Conservation (phyloP, 2,797 vertebrate species). For the Columba guinea region DNA sequence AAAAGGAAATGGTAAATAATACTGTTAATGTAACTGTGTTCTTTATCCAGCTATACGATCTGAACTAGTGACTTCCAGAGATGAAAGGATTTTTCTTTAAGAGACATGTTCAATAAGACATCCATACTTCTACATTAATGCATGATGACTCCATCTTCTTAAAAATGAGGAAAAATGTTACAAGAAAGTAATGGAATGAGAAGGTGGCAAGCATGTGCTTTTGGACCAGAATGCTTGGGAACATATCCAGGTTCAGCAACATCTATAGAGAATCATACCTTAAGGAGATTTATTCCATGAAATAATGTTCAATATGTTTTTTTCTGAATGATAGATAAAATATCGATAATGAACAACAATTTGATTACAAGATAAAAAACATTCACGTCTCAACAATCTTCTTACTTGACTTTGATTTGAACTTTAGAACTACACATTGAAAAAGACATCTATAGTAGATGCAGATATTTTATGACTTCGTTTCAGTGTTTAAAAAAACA, state of each 20-base stretch:
- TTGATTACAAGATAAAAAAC: neutral
- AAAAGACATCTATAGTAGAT: neutral
- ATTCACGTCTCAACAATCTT: neutral
- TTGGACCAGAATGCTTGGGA: neutral
- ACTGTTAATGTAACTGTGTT: neutral
- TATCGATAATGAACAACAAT: neutral
- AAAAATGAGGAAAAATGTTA: neutral
- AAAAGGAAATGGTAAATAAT: neutral
- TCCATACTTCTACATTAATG: neutral
- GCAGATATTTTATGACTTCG: neutral
- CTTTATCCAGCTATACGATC: neutral
- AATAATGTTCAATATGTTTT: neutral
- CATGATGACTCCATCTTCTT: neutral
- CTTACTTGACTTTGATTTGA: neutral
- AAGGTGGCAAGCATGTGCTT: neutral
- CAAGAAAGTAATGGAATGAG: neutral
- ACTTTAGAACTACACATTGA: neutral
- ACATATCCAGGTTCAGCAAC: neutral
- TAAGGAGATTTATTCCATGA: neutral
- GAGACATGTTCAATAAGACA: neutral
- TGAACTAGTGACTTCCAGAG: neutral
- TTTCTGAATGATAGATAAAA: neutral
- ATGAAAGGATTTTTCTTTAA: neutral
- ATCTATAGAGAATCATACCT: neutral
- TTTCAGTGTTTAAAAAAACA: neutral